These are phyloP conservation scores for Istiophorus platypterus DNA, from an alignment of 2,113 vertebrate species.

Conservation along the genomic window DNA sequence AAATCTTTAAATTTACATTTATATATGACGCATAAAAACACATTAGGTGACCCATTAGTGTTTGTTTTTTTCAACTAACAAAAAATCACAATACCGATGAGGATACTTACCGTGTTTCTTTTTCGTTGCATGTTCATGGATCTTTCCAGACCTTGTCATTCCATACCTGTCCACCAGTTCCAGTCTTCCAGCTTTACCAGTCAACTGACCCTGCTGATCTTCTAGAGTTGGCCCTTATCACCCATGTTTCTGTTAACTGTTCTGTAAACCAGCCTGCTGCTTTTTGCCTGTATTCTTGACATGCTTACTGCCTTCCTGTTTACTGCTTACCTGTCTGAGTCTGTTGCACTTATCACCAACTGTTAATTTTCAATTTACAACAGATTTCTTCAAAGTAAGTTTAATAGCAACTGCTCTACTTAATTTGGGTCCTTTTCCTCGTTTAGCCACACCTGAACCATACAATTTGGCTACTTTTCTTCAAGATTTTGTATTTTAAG, in stretches of 20 bases:
- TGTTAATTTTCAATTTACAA: background rate
- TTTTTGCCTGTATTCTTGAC: background rate
- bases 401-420: background rate
- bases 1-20: too few relatives aligned
- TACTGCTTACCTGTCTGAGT: too few relatives aligned
- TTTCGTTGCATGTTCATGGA: too few relatives aligned
- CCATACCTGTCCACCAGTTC: too few relatives aligned
- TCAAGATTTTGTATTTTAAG: background rate
- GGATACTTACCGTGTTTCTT: too few relatives aligned
- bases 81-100: too few relatives aligned
- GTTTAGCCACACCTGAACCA: background rate
- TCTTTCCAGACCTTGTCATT: too few relatives aligned
- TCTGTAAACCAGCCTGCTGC: background rate
- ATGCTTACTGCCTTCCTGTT: background rate
- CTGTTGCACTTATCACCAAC: background rate
- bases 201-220: background rate
- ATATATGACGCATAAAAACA: too few relatives aligned
- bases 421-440: background rate
- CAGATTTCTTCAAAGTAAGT: background rate
- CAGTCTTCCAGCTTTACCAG: background rate
- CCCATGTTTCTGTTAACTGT: background rate
- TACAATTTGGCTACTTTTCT: too few relatives aligned
- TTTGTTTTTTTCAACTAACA: too few relatives aligned
- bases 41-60: too few relatives aligned
- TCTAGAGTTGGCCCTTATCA: background rate